Evolutionary conservation across 2,113 vertebrate genomes (phyloP), one percentile per base, ranked within the genome.

Genomic region (Cavia aperea): DNA sequence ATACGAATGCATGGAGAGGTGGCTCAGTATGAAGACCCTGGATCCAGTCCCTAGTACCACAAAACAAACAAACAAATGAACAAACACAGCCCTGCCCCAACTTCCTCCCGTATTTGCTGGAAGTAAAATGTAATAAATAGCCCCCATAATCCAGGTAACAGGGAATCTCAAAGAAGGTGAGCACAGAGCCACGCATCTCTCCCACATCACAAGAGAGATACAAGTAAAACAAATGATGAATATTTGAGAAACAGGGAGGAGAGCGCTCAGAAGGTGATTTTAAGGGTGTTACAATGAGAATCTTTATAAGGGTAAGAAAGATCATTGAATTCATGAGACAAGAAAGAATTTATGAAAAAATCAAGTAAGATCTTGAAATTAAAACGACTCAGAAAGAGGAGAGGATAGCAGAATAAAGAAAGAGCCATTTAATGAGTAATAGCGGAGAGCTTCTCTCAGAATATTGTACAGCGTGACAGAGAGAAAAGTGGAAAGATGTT

Each of bases 201-300:
- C 83, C 70, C 7, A 24, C 13, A 60, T 88, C 26, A 23, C 68
- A 60, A 75, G 85, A 82, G 46, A 89, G 66, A 65, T 86, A 15
- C n/a, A 86, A 94, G 70, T 7, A 5, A 72, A 89, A 93, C 60
- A 78, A n/a, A 70, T 43, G 5, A 86, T 62, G 65, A 36, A 86
- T 70, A 70, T 10, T 33, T 84, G 73, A 43, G 24, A 68, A 73
- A 85, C 13, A 88, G 56, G 58, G 72, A 88, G 15, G 31, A 88
- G 84, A 85, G 75, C 19, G 85, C 58, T 66, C 73, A 75, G 78
- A 85, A 90, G 65, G 24, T 75, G 29, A 94, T 88, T 90, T 88
- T 90, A 90, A 92, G 49, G 63, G 49, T 73, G 88, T 70, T 43
- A 49, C 63, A 70, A 87, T 72, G 66, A 87, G 83, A 60, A 43